A percentile compares a stretch with the other conserved stretches of the same genome.
These are phyloP conservation scores for Cryptops parisi DNA, from an alignment of 2,888 invertebrate genomes.

Conservation along the genomic window DNA sequence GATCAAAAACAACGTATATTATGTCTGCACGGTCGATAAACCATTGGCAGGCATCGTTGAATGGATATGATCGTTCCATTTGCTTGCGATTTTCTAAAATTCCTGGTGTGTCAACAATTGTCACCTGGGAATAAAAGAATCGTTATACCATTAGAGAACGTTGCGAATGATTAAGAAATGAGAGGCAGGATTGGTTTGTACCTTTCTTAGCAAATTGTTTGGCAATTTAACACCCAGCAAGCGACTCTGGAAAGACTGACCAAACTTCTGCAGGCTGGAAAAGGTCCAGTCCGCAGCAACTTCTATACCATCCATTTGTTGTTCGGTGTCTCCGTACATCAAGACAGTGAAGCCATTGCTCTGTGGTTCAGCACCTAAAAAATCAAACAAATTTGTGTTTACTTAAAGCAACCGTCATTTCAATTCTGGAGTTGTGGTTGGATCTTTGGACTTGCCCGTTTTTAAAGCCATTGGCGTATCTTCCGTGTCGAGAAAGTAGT, in stretches of 20 bases:
- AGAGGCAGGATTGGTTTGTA: slow-evolving; percentile 27
- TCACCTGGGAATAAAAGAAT: slow-evolving; percentile 46
- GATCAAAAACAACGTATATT: slow-evolving; percentile 89
- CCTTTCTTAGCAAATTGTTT: slow-evolving; percentile 74
- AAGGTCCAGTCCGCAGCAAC: slow-evolving; percentile 91
- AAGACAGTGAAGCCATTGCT: slow-evolving; percentile 40
- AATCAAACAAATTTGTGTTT: not conserved
- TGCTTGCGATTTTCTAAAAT: slow-evolving; percentile 78
- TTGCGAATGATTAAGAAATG: not conserved
- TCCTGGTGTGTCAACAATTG: slow-evolving; percentile 90
- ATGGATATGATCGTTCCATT: slow-evolving; percentile 81
- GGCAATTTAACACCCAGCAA: slow-evolving; percentile 65
- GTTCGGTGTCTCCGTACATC: slow-evolving; percentile 72
- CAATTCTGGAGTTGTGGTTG: too few relatives aligned
- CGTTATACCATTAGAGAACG: not conserved
- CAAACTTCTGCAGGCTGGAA: slow-evolving; percentile 85
- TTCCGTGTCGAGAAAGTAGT: slow-evolving; percentile 78
- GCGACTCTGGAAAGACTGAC: slow-evolving; percentile 74
- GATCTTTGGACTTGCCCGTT: slow-evolving; percentile 68
- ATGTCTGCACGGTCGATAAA: slow-evolving; percentile 92
- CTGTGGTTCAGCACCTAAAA: slow-evolving; percentile 66
- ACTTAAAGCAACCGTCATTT: too few relatives aligned
- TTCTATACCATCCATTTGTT: slow-evolving; percentile 79
- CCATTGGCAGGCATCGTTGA: slow-evolving; percentile 94
- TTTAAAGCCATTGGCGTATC: slow-evolving; percentile 65